A percentile compares a stretch with the other conserved stretches of the same genome.
Evolutionary conservation across 2,888 invertebrate genomes (phyloP).

Genomic region (Drosophila mettleri): DNA sequence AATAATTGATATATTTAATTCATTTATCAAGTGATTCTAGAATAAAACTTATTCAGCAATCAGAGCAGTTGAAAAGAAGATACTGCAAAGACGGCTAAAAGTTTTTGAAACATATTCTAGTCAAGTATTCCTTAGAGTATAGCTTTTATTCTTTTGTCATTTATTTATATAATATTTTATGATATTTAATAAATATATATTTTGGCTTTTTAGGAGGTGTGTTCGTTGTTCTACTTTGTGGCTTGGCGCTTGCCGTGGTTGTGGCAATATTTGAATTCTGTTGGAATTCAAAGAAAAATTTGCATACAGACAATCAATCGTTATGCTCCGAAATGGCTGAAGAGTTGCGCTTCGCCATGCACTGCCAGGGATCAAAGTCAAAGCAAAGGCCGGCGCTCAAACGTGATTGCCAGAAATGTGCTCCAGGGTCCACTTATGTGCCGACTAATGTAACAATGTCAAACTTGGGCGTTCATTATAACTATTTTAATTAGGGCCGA

Average conservation of each 20-base stretch:
- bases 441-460: constrained; percentile 85
- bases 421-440: constrained; percentile 90
- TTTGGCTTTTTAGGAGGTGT: constrained; percentile 90
- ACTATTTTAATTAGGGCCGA: constrained; percentile 81
- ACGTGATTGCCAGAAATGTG: constrained; percentile 91
- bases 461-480: constrained; percentile 81
- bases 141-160: no score
- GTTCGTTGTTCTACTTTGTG: constrained; percentile 97
- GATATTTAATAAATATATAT: no score
- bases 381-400: constrained; percentile 92
- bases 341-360: constrained; percentile 95
- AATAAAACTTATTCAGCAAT: no score
- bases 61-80: no score
- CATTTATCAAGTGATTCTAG: no score
- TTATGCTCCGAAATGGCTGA: constrained; percentile 97
- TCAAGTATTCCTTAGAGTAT: no score
- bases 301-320: constrained; percentile 93
- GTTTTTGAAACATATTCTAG: no score
- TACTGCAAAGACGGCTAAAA: no score
- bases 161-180: no score
- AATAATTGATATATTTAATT: no score
- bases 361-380: constrained; percentile 92
- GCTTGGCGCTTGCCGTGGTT: constrained; percentile 94
- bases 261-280: constrained; percentile 97
- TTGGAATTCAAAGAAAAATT: constrained; percentile 96